phyloP scores from a whole-genome alignment of 2,113 vertebrate species.

The Hepsetus odoe region DNA sequence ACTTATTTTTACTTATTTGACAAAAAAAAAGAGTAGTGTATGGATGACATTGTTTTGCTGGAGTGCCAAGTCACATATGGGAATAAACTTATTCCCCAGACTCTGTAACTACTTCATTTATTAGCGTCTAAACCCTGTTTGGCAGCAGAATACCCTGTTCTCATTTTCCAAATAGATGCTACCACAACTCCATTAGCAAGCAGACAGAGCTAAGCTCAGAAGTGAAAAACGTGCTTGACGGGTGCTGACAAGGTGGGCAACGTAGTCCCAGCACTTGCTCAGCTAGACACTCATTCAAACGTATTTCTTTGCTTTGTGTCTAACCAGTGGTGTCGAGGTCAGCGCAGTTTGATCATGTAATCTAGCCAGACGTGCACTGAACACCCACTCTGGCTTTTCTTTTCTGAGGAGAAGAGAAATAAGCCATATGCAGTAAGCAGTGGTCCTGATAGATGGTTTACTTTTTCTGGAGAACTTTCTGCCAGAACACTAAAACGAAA shows the following conservation, averaged over 20 bases:
- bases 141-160: not conserved
- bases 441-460: slow-evolving; percentile 68
- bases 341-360: slow-evolving; percentile 54
- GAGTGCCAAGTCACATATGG: slow-evolving; percentile 3
- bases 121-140: not conserved
- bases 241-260: not conserved
- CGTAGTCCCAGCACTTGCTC: not conserved
- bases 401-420: slow-evolving; percentile 65
- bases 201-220: not conserved
- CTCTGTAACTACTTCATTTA: not conserved
- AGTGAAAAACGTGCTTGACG: not conserved
- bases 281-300: slow-evolving; percentile 28
- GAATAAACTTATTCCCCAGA: slow-evolving; percentile 2
- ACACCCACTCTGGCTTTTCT: slow-evolving; percentile 63
- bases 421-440: slow-evolving; percentile 64
- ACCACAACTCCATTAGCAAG: not conserved
- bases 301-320: slow-evolving; percentile 33
- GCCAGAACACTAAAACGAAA: no score
- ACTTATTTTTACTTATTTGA: not conserved
- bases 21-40: not conserved
- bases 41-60: not conserved
- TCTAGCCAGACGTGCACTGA: slow-evolving; percentile 28
- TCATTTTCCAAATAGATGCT: slow-evolving; percentile 6
- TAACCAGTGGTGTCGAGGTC: slow-evolving; percentile 31
- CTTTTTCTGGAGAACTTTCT: no score